Base-by-base conservation (phyloP, 2,113 vertebrate genomes). In the Meles meles region DNA sequence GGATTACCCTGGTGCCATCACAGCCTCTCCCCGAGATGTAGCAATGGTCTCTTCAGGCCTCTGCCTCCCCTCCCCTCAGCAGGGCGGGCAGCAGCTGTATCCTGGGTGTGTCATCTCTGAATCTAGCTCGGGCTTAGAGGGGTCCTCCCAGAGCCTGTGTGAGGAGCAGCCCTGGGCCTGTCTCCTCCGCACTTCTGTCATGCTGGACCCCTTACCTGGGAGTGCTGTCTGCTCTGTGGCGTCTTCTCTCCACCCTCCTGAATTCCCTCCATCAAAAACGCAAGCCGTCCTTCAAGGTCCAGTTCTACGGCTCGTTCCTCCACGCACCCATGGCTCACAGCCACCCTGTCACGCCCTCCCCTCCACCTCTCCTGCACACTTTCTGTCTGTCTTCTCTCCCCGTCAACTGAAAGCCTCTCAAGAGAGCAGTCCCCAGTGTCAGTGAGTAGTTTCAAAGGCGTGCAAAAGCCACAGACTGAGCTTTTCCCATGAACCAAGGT, bases 101-200 rank as follows among this genome's bases (percentile, higher is more conserved):
- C 49, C 12, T 15, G 76, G 5, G 5, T 17, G 3, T 39, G 13
- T 6, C 8, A 17, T 7, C 85, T 71, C 55, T 25, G 71, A 47
- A 17, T 5, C 39, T 17, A 52, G 71, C 10, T 0, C 3, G 0
- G 25, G 39, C 18, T 0, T 2, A 1, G 13, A 25, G 8, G 8
- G 20, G 23, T 29, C 34, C 42, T 7, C 6, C 39, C 49, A 2
- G 17, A 59, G 79, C 77, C 1, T 1, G 25, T 10, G 34, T 12
- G 37, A 67, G 52, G 23, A 39, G 52, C 29, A 37, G 34, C 77
- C 17, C 2, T 1, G 10, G 31, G 25, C 31, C 18, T 23, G 18
- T 44, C 34, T 23, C 42, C 47, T 74, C 10, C 0, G 0, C 27
- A 2, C 37, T 25, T 37, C 59, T 0, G 11, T 2, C 8, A 31